Percentiles rank a stretch among this genome's conserved stretches.
Conservation (phyloP, 1,140 invertebrate species). For the Aradophagus sp. region DNA sequence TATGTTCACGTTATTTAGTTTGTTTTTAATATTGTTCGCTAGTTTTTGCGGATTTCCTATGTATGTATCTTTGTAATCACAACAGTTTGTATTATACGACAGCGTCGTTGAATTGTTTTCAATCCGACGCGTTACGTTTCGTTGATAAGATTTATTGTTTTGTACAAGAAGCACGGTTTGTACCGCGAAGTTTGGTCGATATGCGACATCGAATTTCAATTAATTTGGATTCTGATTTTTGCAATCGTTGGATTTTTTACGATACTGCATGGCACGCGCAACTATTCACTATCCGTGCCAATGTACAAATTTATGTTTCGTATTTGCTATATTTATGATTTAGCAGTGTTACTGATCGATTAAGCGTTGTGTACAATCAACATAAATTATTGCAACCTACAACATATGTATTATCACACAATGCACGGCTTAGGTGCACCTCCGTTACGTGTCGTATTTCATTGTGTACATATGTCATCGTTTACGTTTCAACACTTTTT, state of each 20-base stretch:
- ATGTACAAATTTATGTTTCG: conserved; percentile 26
- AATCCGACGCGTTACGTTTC: conserved; percentile 19
- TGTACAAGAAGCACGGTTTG: conserved; percentile 22
- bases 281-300: conserved; percentile 24
- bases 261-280: too few species aligned
- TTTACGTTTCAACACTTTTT: conserved; percentile 47
- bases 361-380: conserved; percentile 44
- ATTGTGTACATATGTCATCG: conserved; percentile 49
- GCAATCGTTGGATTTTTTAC: too few species aligned
- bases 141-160: conserved; percentile 17
- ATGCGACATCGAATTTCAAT: too few species aligned
- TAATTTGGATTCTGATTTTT: too few species aligned
- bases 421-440: conserved; percentile 59
- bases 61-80: conserved; percentile 40
- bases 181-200: too few species aligned
- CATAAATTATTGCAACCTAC: conserved; percentile 44
- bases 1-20: conserved; percentile 33
- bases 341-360: conserved; percentile 51
- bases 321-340: conserved; percentile 45
- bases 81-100: conserved; percentile 36
- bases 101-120: conserved; percentile 38
- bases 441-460: conserved; percentile 55
- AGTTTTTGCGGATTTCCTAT: conserved; percentile 33
- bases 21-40: conserved; percentile 30
- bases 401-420: conserved; percentile 53